Evolutionary conservation across 2,797 vertebrate species (phyloP), one percentile per base, ranked within the genome.

Genomic region (Garrulus glandarius): DNA sequence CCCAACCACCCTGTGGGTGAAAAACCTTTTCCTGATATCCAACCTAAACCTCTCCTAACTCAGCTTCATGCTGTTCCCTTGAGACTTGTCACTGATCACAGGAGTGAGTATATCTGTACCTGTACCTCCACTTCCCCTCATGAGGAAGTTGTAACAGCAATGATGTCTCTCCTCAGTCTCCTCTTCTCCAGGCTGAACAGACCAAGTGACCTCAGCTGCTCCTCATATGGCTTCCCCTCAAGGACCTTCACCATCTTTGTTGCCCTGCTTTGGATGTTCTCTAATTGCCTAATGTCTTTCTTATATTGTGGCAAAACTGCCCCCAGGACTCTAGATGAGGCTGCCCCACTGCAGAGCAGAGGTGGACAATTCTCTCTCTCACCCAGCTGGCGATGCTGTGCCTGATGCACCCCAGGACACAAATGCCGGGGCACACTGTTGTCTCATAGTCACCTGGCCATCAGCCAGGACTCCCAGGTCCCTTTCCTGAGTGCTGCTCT

Each of bases 121-220:
- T 30, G 7, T 6, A 16, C 14, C 15, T 39, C 24, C 0, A 2
- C 47, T 61, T 86, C 21, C 11, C 30, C 41, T 61, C 30, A 22
- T 0, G 2, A 47, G 24, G 21, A 55, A 26, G 5, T 30, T 61
- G 9, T 34, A 46, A 13, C 14, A 21, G 41, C 1, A 0, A 1
- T 55, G 34, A 34, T 4, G 11, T 47, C 9, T 53, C 13, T 8
- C 20, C 17, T 53, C 24, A 21, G 27, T 32, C 15, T 50, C 27
- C 2, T 76, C 41, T 39, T 39, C 39, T 39, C 39, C 41, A 53
- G 17, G 14, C 17, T 46, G 24, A 55, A 26, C 10, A 30, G 21
- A 32, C 17, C 11, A 30, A 47, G 17, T 55, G 34, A 10, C 49
- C 17, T 70, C 22, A 78, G 17, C 18, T 3, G 3, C 21, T 55